Conservation (phyloP, 2,797 vertebrate species). For the Mormyrus hasselquistii region DNA sequence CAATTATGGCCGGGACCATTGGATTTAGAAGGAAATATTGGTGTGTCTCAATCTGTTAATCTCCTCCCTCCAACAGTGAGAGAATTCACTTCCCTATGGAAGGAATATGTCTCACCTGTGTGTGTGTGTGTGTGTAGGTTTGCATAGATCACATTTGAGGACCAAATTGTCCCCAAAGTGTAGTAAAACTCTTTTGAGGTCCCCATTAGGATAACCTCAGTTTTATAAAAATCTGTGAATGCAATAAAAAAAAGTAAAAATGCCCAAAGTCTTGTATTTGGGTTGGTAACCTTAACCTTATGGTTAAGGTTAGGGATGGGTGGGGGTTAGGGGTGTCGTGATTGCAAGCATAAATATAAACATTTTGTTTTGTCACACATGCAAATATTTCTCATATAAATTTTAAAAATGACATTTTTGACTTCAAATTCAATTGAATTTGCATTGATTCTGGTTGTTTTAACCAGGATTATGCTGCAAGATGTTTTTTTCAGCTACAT, state of each 20-base stretch:
- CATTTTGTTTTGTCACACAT: neutral
- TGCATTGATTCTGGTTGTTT: neutral
- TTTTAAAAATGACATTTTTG: neutral
- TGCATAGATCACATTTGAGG: too few relatives aligned
- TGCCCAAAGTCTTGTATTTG: too few relatives aligned
- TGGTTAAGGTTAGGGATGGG: too few relatives aligned
- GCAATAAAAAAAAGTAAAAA: too few relatives aligned
- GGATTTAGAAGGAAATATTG: neutral
- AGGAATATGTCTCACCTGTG: neutral
- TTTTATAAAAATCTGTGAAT: too few relatives aligned
- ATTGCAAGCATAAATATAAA: neutral
- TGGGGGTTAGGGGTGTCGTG: too few relatives aligned
- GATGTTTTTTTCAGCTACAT: neutral
- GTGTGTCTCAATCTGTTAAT: neutral
- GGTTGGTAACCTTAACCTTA: too few relatives aligned
- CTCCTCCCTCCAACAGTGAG: neutral
- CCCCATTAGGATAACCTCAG: too few relatives aligned
- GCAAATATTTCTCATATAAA: neutral
- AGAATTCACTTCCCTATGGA: neutral
- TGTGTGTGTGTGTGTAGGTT: neutral
- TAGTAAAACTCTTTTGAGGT: too few relatives aligned
- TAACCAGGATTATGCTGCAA: neutral
- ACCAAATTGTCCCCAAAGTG: too few relatives aligned
- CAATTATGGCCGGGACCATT: neutral
- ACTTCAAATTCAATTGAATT: neutral